Evolutionary conservation across 2,113 vertebrate species (phyloP).

Genomic region (Gracilinanus agilis): DNA sequence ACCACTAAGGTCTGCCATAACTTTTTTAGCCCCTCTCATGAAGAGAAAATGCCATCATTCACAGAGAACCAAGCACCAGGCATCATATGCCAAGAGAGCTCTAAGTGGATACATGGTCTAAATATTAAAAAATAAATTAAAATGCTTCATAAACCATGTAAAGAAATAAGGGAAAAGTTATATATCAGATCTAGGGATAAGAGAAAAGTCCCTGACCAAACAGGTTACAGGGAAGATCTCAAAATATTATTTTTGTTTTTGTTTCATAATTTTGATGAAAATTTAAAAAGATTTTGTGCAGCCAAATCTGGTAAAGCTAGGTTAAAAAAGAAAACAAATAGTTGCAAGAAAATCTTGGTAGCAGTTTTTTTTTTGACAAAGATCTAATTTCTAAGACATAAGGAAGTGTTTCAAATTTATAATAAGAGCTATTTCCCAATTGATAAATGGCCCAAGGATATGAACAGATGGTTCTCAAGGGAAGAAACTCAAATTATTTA

Average conservation of each 20-base stretch:
- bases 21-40: not conserved
- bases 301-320: too few relatives aligned
- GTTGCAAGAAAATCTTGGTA: not conserved
- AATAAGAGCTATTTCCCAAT: not conserved
- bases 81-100: not conserved
- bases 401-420: not conserved
- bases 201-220: not conserved
- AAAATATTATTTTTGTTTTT: not conserved
- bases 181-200: not conserved
- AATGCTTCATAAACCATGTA: not conserved
- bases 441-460: not conserved
- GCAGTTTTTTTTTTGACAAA: not conserved
- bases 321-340: not conserved
- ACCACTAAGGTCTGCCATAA: not conserved
- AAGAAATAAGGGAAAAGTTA: not conserved
- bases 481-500: not conserved
- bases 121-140: too few relatives aligned
- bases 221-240: not conserved
- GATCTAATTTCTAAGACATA: not conserved
- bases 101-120: not conserved
- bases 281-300: not conserved
- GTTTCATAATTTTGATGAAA: not conserved
- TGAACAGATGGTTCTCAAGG: not conserved
- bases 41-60: not conserved
- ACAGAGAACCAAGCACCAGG: not conserved